Evolutionary conservation across 2,888 invertebrate genomes (phyloP), one percentile per base, ranked within the genome.

Genomic region (Zeuzera pyrina): DNA sequence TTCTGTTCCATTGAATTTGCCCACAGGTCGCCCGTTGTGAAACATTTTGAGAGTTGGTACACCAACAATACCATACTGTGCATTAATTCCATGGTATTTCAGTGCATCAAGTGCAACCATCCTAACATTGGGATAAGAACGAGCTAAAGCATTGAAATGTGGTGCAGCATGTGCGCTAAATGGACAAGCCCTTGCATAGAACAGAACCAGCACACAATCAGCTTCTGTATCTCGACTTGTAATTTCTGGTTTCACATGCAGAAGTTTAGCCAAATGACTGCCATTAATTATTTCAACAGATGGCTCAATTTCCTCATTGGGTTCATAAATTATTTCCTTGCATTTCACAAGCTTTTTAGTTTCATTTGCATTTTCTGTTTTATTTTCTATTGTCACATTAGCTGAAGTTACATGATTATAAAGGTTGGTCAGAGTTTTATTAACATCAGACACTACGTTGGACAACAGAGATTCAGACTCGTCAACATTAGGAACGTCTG

Each of bases 81-180:
- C 93, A 72, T 95, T 96, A 30, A 95, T 92, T 38, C 91, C 88
- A 57, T 91, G 90, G 52, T 92, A 89, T 58, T 89, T 89, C 47
- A 92, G 86, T 2, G 96, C 95, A 84, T 98, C 96, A 11, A 98
- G 88, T 2, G 94, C 97, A 6, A 95, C 91, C 66, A 96, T 88
- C 72, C 92, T 91, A 1, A 98, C 85, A 48, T 90, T 89, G 1
- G 95, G 94, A 71, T 93, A 98, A 2, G 92, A 89, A 53, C 94
- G 85, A 1, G 96, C 92, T 14, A 98, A 66, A 1, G 96, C 93
- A 83, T 98, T 98, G 55, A 91, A 95, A 60, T 94, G 89, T 3
- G 94, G 94, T 1, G 96, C 97, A 4, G 95, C 92, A 59, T 91
- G 88, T 11, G 94, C 93, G 53, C 96, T 95, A 54, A 96, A 97